These are phyloP conservation scores for Oscarella lobularis DNA, from an alignment of 37 sponge, comb jelly and placozoan genomes.

Conservation along the genomic window DNA sequence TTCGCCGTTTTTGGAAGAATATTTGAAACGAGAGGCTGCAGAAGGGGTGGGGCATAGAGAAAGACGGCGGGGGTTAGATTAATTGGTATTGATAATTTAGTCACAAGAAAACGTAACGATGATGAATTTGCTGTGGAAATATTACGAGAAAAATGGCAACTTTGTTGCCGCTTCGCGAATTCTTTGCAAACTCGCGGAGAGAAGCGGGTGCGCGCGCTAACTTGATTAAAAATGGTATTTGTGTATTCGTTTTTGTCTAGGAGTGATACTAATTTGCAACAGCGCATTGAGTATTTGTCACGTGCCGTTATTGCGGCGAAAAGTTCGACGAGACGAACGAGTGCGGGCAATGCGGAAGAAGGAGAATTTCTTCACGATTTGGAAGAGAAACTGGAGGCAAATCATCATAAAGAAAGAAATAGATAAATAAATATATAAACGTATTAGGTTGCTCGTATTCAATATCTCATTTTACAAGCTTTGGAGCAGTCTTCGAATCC, in stretches of 20 bases:
- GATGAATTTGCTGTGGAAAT: slow-evolving; percentile 56
- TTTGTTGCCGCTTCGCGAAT: slow-evolving; percentile 80
- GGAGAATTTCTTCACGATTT: slow-evolving; percentile 90
- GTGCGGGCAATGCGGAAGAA: slow-evolving; percentile 13
- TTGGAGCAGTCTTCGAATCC: slow-evolving; percentile 3
- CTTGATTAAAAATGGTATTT: too few species aligned
- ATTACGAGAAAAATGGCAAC: slow-evolving; percentile 78
- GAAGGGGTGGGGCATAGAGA: too few species aligned
- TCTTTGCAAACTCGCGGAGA: slow-evolving; percentile 68
- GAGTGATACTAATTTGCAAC: slow-evolving; percentile 21
- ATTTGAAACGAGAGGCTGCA: slow-evolving; percentile 36
- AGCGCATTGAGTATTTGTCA: slow-evolving; percentile 85
- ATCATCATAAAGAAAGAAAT: too few species aligned
- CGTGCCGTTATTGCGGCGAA: slow-evolving; percentile 96
- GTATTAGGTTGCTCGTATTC: slow-evolving; percentile 85
- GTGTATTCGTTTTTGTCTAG: too few species aligned
- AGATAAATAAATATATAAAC: too few species aligned
- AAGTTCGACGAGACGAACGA: slow-evolving; percentile 44
- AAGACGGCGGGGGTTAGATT: too few species aligned
- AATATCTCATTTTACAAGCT: slow-evolving; percentile 34
- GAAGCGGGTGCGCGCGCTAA: too few species aligned
- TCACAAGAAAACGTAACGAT: background rate
- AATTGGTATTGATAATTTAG: too few species aligned
- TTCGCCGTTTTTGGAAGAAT: slow-evolving; percentile 69
- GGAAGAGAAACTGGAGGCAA: slow-evolving; percentile 95